Evolutionary conservation across 2,113 vertebrate genomes (phyloP).

Genomic region (Hippocampus guttulatus): DNA sequence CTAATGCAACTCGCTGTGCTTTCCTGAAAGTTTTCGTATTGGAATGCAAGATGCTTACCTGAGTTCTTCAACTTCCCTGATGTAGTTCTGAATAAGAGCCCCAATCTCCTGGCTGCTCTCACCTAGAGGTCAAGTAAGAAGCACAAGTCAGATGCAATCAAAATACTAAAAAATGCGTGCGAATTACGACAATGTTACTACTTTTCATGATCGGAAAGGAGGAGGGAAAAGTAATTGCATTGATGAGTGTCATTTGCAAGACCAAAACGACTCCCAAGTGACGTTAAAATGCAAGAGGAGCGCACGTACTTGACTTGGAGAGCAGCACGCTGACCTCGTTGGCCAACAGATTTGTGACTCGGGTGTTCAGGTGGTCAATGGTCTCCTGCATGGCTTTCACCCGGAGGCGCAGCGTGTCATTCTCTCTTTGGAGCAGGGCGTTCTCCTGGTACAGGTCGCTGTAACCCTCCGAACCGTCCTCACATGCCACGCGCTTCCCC

Average conservation of each 20-base stretch:
- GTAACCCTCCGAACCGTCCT: slow-evolving; percentile 84
- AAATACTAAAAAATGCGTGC: background rate
- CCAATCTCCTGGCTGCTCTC: slow-evolving; percentile 90
- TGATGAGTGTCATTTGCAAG: background rate
- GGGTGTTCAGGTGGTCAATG: slow-evolving; percentile 88
- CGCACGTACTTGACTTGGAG: slow-evolving; percentile 82
- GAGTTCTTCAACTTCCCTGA: slow-evolving; percentile 91
- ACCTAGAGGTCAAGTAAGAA: slow-evolving; percentile 59
- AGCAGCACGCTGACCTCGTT: slow-evolving; percentile 87
- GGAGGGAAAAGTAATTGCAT: background rate
- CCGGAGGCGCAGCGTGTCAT: slow-evolving; percentile 80
- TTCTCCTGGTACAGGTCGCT: slow-evolving; percentile 91
- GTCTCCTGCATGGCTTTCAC: slow-evolving; percentile 98
- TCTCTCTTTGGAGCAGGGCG: slow-evolving; percentile 90
- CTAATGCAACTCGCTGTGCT: too few species aligned
- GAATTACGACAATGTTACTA: too few species aligned
- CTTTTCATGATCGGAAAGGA: too few species aligned
- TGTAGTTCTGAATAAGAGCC: slow-evolving; percentile 91
- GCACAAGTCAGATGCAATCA: slow-evolving; percentile 4
- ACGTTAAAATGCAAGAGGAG: background rate
- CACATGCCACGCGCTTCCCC: slow-evolving; percentile 89
- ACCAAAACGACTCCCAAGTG: background rate
- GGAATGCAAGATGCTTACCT: slow-evolving; percentile 66
- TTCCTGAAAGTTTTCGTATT: too few species aligned
- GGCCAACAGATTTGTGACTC: slow-evolving; percentile 89